A percentile compares a stretch with the other conserved stretches of the same genome.
phyloP scores from a whole-genome alignment of 2,797 vertebrate species.

The Spinibarbus caldwelli region DNA sequence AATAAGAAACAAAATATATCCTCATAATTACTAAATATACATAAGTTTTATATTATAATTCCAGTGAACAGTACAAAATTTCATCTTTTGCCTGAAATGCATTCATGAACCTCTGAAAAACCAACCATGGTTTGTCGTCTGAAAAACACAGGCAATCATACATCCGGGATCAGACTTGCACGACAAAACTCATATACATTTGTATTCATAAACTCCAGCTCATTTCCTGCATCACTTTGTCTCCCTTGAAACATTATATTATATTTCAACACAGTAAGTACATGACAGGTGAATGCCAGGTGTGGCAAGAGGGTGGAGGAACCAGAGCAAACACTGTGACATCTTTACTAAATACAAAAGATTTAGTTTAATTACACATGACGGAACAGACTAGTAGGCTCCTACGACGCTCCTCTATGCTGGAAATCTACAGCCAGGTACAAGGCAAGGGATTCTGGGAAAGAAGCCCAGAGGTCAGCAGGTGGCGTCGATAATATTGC shows the following conservation, averaged over 20 bases:
- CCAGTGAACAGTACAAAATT: not conserved
- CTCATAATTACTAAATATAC: too few relatives aligned
- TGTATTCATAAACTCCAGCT: not conserved
- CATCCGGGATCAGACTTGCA: conserved; percentile 10
- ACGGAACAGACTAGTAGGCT: not conserved
- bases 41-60: not conserved
- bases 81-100: not conserved
- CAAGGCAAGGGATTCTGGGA: conserved; percentile 11
- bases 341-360: conserved; percentile 26
- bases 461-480: conserved; percentile 48
- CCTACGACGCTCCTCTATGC: not conserved
- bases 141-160: conserved; percentile 18
- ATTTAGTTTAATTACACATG: not conserved
- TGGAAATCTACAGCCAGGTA: conserved; percentile 13
- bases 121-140: not conserved
- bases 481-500: conserved; percentile 62
- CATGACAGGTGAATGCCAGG: conserved; percentile 24
- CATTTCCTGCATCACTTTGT: not conserved
- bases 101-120: conserved; percentile 19
- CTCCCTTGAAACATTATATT: not conserved
- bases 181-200: not conserved
- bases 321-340: conserved; percentile 16
- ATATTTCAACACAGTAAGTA: conserved; percentile 10
- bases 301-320: not conserved
- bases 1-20: not conserved